A percentile compares a stretch with the other conserved stretches of the same genome.
Conservation (phyloP, 1,140 invertebrate genomes). For the Panonychus citri region DNA sequence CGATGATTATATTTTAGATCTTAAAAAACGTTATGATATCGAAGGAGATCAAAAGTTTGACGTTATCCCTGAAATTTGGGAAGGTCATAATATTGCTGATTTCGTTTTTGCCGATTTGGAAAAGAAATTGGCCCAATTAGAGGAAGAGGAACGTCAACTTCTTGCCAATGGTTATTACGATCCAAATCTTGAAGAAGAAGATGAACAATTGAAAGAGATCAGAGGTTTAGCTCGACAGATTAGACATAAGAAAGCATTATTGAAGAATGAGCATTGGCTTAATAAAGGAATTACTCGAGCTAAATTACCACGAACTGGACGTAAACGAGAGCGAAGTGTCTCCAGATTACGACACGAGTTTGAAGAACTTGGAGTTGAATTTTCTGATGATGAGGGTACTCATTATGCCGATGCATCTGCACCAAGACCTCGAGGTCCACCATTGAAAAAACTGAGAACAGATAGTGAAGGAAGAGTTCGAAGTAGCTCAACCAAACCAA, state of each 20-base stretch:
- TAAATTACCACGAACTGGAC: slow-evolving; percentile 50
- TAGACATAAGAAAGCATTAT: slow-evolving; percentile 57
- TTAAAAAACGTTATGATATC: slow-evolving; percentile 88
- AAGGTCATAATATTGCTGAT: slow-evolving; percentile 93
- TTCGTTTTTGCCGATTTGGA: slow-evolving; percentile 93
- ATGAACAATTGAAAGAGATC: slow-evolving; percentile 67
- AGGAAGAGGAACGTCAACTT: slow-evolving; percentile 66
- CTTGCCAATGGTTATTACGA: slow-evolving; percentile 68
- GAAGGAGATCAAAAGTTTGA: slow-evolving; percentile 73
- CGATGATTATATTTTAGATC: slow-evolving; percentile 83
- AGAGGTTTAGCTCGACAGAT: slow-evolving; percentile 52
- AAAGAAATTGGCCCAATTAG: slow-evolving; percentile 74
- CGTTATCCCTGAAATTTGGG: slow-evolving; percentile 86
- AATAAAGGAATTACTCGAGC: slow-evolving; percentile 59
- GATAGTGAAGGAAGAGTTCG: slow-evolving; percentile 31
- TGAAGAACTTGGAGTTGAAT: slow-evolving; percentile 72
- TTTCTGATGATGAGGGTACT: slow-evolving; percentile 36
- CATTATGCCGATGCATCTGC: slow-evolving; percentile 31
- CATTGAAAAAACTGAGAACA: slow-evolving; percentile 36
- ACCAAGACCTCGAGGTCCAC: slow-evolving; percentile 20
- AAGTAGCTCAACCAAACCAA: slow-evolving; percentile 33
- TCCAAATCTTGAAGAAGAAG: slow-evolving; percentile 55
- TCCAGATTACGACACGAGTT: slow-evolving; percentile 46
- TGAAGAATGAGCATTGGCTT: slow-evolving; percentile 27
- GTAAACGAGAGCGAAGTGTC: slow-evolving; percentile 47